phyloP scores from a whole-genome alignment of 2,888 invertebrate species.

The Argyresthia albistria region DNA sequence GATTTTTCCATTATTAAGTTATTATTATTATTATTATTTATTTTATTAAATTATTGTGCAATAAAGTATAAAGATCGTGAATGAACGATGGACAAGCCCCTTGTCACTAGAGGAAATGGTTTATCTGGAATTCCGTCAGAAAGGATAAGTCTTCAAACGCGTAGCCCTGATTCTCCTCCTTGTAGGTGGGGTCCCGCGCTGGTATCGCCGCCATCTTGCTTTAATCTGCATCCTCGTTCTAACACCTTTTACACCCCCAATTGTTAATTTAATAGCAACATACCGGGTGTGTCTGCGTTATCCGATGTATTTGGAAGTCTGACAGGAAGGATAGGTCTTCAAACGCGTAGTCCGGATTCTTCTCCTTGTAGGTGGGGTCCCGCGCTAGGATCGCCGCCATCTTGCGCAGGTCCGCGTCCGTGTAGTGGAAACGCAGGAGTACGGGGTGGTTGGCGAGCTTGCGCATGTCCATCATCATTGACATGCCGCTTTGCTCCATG shows the following conservation, averaged over 20 bases:
- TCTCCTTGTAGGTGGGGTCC: constrained; percentile 81
- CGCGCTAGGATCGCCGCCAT: constrained; percentile 81
- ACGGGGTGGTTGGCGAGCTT: constrained; percentile 96
- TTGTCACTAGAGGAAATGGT: too few species aligned
- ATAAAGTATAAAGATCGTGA: too few species aligned
- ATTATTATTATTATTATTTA: too few species aligned
- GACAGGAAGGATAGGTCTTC: constrained; percentile 92
- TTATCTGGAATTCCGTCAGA: constrained; percentile 94
- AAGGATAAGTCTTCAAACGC: constrained; percentile 90
- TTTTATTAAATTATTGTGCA: too few species aligned
- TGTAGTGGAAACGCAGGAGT: constrained; percentile 82
- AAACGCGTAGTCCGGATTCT: constrained; percentile 82
- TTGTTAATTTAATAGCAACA: constrained; percentile 14
- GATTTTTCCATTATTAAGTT: too few species aligned
- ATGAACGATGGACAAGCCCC: too few species aligned
- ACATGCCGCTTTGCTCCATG: constrained; percentile 76
- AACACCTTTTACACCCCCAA: too few species aligned
- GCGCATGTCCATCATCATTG: constrained; percentile 94
- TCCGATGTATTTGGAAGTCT: constrained; percentile 91
- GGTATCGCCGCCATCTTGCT: constrained; percentile 79
- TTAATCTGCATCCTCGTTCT: constrained; percentile 74
- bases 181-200: constrained; percentile 77
- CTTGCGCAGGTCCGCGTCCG: constrained; percentile 71
- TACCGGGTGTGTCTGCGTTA: constrained; percentile 79
- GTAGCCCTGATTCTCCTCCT: constrained; percentile 83